A percentile compares a stretch with the other conserved stretches of the same genome.
Conservation (phyloP, 2,888 invertebrate species). For the Agelastica alni region DNA sequence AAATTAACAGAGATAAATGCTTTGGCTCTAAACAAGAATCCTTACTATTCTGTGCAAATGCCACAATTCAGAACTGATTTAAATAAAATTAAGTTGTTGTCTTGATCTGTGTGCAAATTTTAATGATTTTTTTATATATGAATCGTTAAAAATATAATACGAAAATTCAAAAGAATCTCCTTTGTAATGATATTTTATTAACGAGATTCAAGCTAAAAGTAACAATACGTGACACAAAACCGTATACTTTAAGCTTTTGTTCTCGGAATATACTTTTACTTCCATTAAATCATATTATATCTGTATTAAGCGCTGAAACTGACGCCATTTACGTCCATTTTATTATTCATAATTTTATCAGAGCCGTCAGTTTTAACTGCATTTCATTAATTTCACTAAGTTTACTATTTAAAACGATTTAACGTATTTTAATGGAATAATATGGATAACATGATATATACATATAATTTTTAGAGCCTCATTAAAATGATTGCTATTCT, state of each 20-base stretch:
- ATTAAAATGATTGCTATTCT: no score
- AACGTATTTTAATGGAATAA: background rate
- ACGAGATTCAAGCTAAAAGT: background rate
- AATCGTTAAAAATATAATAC: no score
- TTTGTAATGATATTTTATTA: background rate
- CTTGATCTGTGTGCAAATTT: no score
- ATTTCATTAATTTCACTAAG: conserved; percentile 7
- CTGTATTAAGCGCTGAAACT: conserved; percentile 21
- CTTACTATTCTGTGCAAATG: no score
- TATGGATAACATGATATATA: no score
- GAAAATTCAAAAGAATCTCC: background rate
- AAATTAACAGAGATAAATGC: no score
- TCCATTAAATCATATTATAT: conserved; percentile 20
- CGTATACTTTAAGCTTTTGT: conserved; percentile 19
- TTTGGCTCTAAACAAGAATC: no score
- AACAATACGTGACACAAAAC: conserved; percentile 20
- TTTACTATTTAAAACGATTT: conserved; percentile 5
- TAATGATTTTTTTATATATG: no score
- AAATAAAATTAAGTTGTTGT: no score
- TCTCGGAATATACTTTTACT: conserved; percentile 16
- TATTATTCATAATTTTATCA: conserved; percentile 19
- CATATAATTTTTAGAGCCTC: no score
- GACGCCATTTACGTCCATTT: conserved; percentile 15
- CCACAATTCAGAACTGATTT: no score
- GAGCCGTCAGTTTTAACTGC: conserved; percentile 11